Evolutionary conservation across 2,888 invertebrate species (phyloP).

Genomic region (Octonoba sinensis): DNA sequence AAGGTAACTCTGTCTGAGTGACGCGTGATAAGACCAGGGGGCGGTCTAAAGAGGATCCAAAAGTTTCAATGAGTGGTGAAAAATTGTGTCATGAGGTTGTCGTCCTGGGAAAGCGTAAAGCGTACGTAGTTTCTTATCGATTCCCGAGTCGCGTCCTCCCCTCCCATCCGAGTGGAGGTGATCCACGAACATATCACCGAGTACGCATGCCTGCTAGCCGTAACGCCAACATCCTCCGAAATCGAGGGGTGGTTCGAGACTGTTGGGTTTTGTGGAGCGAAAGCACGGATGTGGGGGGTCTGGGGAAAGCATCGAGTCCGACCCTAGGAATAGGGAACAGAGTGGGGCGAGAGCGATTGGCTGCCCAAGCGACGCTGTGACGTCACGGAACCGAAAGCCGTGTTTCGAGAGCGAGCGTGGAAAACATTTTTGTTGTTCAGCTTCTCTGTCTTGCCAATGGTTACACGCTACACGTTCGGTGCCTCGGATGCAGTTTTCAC

Average conservation of each 20-base stretch:
- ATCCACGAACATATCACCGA: constrained; percentile 39
- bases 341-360: constrained; percentile 28
- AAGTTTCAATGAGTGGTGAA: constrained; percentile 13
- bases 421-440: constrained; percentile 28
- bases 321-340: constrained; percentile 15
- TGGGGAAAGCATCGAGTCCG: constrained; percentile 15
- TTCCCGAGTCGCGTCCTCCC: constrained; percentile 31
- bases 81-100: constrained; percentile 53
- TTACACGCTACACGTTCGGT: too few relatives aligned
- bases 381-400: constrained; percentile 14
- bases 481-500: constrained; percentile 20
- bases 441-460: constrained; percentile 15
- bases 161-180: constrained; percentile 32
- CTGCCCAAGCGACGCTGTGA: constrained; percentile 36
- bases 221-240: too few relatives aligned
- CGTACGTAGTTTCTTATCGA: constrained; percentile 45
- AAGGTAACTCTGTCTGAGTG: background rate
- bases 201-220: constrained; percentile 29
- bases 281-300: constrained; percentile 48
- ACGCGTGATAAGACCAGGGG: background rate
- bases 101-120: constrained; percentile 19
- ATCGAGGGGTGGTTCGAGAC: constrained; percentile 10
- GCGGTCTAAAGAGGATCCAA: background rate
- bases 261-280: constrained; percentile 48
- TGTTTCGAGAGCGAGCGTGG: background rate